Base-by-base conservation (phyloP, 2,797 vertebrate genomes). In the Sebastes iracundus region DNA sequence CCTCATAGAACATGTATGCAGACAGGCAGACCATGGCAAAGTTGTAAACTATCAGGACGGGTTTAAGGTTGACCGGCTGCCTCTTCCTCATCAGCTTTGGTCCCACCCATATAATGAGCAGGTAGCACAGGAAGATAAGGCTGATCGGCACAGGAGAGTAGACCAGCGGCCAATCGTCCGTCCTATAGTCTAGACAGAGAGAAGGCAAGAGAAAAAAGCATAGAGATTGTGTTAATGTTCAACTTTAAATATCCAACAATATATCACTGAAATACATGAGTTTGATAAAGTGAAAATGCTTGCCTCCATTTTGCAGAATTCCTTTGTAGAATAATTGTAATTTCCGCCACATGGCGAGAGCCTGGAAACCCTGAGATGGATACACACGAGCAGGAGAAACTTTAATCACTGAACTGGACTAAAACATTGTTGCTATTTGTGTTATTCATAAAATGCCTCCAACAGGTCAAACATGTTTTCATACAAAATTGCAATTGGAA, bases 1-100 rank as follows among this genome's bases (percentile, higher is more conserved):
- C 96, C 96, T 97, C 95, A 0, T 92, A 93, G 82, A 96, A 95
- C 92, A 96, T 91, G 86, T 95, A 96, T 52, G 87, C 89, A 7
- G 94, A 95, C 27, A 96, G 86, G 28, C 84, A 86, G 71, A 96
- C 92, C 91, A 95, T 93, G 32, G 87, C n/a, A n/a, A 96, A 92
- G 82, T 90, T 94, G 75, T 94, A 95, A 83, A 92, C 5, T 2
- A 95, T 68, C 14, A 97, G 88, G 2, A 92, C 60, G 2, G 63
- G 38, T 81, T 68, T 92, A 52, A 97, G 91, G 49, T 94, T 90
- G 81, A 95, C 79, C 0, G 79, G 74, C 64, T 92, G 75, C 69
- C 66, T 28, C 12, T 25, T 65, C 9, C 20, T 73, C 93, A 91
- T 90, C 66, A 93, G 72, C 53, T 60, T 75, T 1, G 95, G 94